Evolutionary conservation across 2,888 invertebrate species (phyloP), one percentile per base, ranked within the genome.

Genomic region (Drepanosiphum platanoidis): DNA sequence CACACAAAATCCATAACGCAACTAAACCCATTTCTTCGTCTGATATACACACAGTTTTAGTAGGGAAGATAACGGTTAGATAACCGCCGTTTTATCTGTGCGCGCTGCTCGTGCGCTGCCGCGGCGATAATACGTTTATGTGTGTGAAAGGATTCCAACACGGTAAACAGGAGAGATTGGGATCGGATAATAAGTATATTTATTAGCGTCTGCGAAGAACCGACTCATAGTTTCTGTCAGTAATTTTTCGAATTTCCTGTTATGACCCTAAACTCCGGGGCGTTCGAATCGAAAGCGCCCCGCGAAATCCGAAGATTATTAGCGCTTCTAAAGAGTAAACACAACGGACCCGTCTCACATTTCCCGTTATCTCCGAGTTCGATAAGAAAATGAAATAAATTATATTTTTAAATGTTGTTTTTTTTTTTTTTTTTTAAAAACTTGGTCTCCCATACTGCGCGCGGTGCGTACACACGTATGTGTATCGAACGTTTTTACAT

Each of bases 241-340:
- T 72, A 82, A 74, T 82, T 82, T 82, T 82, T 82, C 74, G 72
- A 39, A 72, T 82, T 82, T 82, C 82, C 82, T 74, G 82, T 46
- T 78, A 78, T 78, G 27, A 39, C 77, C 77, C 39, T 64, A 64
- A 39, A 78, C 61, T 64, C n/a, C 30, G 32, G 61, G 39, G 61
- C 61, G 77, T 77, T 77, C 77, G 32, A 39, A 61, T 58, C 34
- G n/a, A 11, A 58, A 22, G 34, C 75, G 52, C 32, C 27, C 58
- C 58, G 52, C 58, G 58, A 75, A 75, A 75, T 75, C 75, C 34
- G 11, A 52, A 75, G 75, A 75, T 71, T 64, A 39, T 46, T 15
- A 46, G 46, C 39, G 77, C 64, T 64, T 78, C 64, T 78, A 64
- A 39, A 64, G 39, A 36, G 61, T 64, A 39, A n/a, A n/a, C n/a